Evolutionary conservation across 2,797 vertebrate species (phyloP), one percentile per base, ranked within the genome.

Genomic region (Sebastes goodei): DNA sequence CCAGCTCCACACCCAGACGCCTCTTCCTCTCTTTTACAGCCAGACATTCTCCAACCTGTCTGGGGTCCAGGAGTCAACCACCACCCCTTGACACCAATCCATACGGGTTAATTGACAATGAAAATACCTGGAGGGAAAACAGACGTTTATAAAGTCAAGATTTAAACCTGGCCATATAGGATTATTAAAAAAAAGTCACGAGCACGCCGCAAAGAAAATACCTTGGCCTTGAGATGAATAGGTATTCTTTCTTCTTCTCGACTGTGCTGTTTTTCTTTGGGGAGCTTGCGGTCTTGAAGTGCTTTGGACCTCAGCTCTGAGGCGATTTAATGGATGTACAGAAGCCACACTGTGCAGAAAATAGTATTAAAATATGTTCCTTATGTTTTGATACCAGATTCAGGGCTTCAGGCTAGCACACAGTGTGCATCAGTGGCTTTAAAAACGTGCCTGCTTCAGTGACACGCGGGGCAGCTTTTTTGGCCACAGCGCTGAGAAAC

Each of bases 191-290:
- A 85, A 88, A 81, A 85, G 49, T 46, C 62, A 4, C 3, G 21
- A 76, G 86, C 67, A 67, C 1, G 63, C 85, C 60, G 59, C 91
- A 91, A 86, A 83, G 91, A 85, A 91, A 93, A 91, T 79, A 90
- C 46, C 73, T 62, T 5, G 23, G 75, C 67, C 65, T 82, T 69
- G 64, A 81, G 83, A 91, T 90, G 92, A 94, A 94, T 88, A 85
- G 84, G 80, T 86, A 76, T 90, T 72, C 88, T 86, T 90, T 92
- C 75, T 89, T 90, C 80, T 66, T 74, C 74, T 80, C n/a, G 65
- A 93, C 87, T 86, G 90, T 71, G 66, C 59, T 96, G 95, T 95
- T 93, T 96, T 96, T 96, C 95, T 95, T 95, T 91, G 91, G 94
- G 93, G 91, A 93, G 94, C 89, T 92, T 94, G 95, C 64, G 94